Evolutionary conservation across 2,888 invertebrate species (phyloP), one percentile per base, ranked within the genome.

Genomic region (Pristionchus japonicus): DNA sequence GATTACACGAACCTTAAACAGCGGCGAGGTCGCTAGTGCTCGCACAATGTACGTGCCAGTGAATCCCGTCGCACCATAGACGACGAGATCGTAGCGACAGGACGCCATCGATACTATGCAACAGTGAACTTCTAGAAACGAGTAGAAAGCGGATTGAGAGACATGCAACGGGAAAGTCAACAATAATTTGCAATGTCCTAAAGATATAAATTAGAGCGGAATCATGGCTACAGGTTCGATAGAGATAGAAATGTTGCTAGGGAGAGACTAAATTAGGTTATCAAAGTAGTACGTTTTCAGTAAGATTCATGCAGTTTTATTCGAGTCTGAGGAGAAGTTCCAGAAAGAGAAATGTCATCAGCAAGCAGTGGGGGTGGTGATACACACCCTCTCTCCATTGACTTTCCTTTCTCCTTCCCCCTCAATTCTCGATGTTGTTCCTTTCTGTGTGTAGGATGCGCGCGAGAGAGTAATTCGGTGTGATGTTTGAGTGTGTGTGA

Each of bases 21-120:
- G 40, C 13, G 89, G 95, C 92, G 91, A 91, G n/a, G 89, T 90
- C 15, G 95, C 95, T 23, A 96, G 92, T 93, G 97, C 96, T 90
- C 96, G 96, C 0, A 97, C 97, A 0, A 97, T 96, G 95, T 96
- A 96, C 95, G 97, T 96, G 1, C 98, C 99, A 0, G 98, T 98
- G 95, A 97, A 98, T 43, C 98, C 98, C 0, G 97, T 97, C 0
- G 98, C 98, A 37, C 98, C 99, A 95, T 98, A 98, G 93, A 99
- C 96, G 13, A 99, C 96, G 9, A 98, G 94, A 95, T 98, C 97
- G 89, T 89, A 90, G 43, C 90, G 89, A 85, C 84, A 52, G 89
- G 83, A 31, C 82, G 52, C 3, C 52, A 52, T 52, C 52, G 3
- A 52, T n/a, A n/a, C n/a, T n/a, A n/a, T n/a, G n/a, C n/a, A n/a